Percentiles rank a stretch among this genome's conserved stretches.
Evolutionary conservation across 2,888 invertebrate species (phyloP).

Genomic region (Colletes collaris): DNA sequence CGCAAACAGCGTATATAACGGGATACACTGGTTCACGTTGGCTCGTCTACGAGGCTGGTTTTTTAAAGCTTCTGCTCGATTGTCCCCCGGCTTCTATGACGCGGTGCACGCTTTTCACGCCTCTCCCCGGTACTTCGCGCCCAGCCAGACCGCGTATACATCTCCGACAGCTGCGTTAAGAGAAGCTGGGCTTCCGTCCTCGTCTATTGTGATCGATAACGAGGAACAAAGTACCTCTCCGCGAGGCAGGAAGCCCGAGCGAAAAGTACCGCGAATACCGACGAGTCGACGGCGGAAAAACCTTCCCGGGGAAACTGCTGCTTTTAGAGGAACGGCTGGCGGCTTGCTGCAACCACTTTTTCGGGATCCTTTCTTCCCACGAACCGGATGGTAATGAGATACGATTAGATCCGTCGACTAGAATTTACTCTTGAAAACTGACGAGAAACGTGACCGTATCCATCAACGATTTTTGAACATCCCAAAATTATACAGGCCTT

Average conservation of each 20-base stretch:
- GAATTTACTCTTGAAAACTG: neutral
- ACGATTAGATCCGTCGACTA: constrained; percentile 13
- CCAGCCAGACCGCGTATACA: constrained; percentile 33
- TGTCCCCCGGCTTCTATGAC: constrained; percentile 18
- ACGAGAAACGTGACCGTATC: no score
- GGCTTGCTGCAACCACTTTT: constrained; percentile 29
- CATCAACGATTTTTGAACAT: no score
- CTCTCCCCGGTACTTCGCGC: constrained; percentile 10
- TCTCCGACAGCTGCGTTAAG: constrained; percentile 30
- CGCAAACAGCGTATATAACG: constrained; percentile 14
- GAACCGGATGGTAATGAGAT: constrained; percentile 11
- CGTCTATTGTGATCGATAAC: constrained; percentile 62
- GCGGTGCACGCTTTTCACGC: constrained; percentile 20
- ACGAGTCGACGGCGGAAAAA: constrained; percentile 32
- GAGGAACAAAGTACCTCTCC: constrained; percentile 62
- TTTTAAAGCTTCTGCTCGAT: constrained; percentile 33
- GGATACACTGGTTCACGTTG: neutral
- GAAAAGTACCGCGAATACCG: constrained; percentile 46
- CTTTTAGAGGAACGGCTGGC: constrained; percentile 34
- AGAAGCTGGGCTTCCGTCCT: constrained; percentile 37
- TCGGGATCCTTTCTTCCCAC: constrained; percentile 18
- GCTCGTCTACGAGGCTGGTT: neutral
- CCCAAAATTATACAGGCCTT: no score
- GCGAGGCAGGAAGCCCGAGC: constrained; percentile 42
- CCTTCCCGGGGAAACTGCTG: constrained; percentile 23